Base-by-base conservation (phyloP, 2,797 vertebrate genomes). In the Ciconia nigra region DNA sequence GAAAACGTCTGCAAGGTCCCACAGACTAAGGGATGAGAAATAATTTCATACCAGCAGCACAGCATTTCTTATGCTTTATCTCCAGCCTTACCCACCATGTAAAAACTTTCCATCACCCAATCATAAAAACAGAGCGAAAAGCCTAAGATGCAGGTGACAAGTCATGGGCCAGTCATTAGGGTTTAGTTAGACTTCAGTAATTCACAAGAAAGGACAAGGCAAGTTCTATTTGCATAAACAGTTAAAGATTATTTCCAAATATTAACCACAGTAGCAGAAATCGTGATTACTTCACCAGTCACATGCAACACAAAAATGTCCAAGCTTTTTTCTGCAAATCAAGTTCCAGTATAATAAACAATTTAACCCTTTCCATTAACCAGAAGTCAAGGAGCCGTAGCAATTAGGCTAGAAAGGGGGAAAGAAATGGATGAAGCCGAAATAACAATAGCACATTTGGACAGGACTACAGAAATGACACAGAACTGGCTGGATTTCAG, bases 151-250 rank as follows among this genome's bases (percentile, higher is more conserved):
- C 47, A 57, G 63, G 46, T 31, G 49, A 9, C 4, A 2, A 94
- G 22, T 29, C 57, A 35, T 0, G 0, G 79, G 16, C 7, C n/a
- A 42, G 54, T 67, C 6, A 0, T 35, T 39, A 49, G 35, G 65
- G 63, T 70, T 90, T 41, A 49, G 13, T 79, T 62, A 79, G 17
- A 12, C 16, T 41, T 63, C 71, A 73, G 49, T 12, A 83, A 85
- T 54, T 91, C 54, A 54, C 25, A 20, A 54, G 49, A 46, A 78
- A 82, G 66, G 46, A 83, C 19, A 73, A 49, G 8, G 57, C 1
- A 2, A 87, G 42, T 35, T 69, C 72, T 5, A 3, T 54, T 79
- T 58, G 54, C 72, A 76, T 20, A 41, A 85, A 70, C 54, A 39
- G 77, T 49, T 93, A 65, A 89, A 65, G 59, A 85, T 19, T 78